phyloP scores from a whole-genome alignment of 1,140 invertebrate species.

The Amphibalanus amphitrite region DNA sequence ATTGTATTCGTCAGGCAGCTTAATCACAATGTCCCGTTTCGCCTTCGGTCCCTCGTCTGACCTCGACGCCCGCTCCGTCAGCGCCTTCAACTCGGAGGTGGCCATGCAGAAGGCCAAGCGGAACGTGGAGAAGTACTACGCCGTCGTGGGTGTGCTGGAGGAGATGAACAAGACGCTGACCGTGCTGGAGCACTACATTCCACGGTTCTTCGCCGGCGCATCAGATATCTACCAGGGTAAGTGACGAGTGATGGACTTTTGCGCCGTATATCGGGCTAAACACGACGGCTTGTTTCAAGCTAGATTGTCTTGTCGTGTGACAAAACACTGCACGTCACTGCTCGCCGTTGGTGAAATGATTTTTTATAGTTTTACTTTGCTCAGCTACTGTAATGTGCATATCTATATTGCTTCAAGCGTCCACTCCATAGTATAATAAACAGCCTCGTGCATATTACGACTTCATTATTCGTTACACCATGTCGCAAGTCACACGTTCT shows the following conservation, averaged over 20 bases:
- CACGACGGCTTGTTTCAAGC: background rate
- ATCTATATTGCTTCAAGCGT: too few species aligned
- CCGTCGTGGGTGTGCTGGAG: slow-evolving; percentile 70
- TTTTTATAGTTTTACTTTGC: too few species aligned
- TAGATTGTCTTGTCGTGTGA: background rate
- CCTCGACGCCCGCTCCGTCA: slow-evolving; percentile 22
- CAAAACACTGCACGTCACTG: background rate
- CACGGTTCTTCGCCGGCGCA: slow-evolving; percentile 62
- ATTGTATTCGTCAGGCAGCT: too few species aligned
- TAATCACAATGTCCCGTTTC: too few species aligned
- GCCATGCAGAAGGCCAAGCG: slow-evolving; percentile 63
- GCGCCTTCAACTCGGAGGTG: slow-evolving; percentile 66
- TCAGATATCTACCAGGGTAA: slow-evolving; percentile 59
- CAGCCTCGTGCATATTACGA: too few species aligned
- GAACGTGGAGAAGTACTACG: slow-evolving; percentile 65
- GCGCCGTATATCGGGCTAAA: background rate
- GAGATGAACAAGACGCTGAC: slow-evolving; percentile 66
- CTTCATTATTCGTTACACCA: background rate
- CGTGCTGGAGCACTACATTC: slow-evolving; percentile 66
- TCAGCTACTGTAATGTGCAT: too few species aligned
- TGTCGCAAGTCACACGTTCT: too few species aligned
- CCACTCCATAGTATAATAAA: too few species aligned
- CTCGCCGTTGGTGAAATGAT: too few species aligned
- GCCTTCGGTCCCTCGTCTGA: too few species aligned
- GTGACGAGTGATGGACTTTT: slow-evolving; percentile 16